Evolutionary conservation across 1,140 invertebrate species (phyloP).

Genomic region (Heliconius melpomene): DNA sequence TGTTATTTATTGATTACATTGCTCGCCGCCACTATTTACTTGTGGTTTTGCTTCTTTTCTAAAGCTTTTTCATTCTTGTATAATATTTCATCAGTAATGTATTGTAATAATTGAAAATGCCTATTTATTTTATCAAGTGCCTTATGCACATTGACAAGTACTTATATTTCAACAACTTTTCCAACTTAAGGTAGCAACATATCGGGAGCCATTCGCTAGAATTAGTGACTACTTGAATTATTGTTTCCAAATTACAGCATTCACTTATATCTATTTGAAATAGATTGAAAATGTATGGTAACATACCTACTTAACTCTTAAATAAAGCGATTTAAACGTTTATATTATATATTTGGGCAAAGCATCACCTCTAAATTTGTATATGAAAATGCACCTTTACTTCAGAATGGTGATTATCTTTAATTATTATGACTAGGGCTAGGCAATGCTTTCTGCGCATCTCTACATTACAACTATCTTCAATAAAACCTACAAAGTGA

Average conservation of each 20-base stretch:
- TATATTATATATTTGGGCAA: slow-evolving; percentile 21
- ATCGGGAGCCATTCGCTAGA: slow-evolving; percentile 23
- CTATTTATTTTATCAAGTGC: neutral
- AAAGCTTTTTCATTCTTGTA: neutral
- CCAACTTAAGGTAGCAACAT: slow-evolving; percentile 4
- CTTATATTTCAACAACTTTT: slow-evolving; percentile 15
- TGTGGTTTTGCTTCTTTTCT: neutral
- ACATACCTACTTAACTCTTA: slow-evolving; percentile 39
- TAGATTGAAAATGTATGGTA: slow-evolving; percentile 37
- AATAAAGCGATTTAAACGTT: slow-evolving; percentile 30
- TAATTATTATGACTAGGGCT: slow-evolving; percentile 17
- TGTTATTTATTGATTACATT: neutral
- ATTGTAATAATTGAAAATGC: neutral
- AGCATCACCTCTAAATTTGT: slow-evolving; percentile 23
- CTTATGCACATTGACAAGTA: neutral
- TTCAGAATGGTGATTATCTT: slow-evolving; percentile 21
- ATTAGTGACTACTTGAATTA: slow-evolving; percentile 34
- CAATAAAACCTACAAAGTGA: slow-evolving; percentile 1
- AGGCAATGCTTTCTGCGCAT: slow-evolving; percentile 13
- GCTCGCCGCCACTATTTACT: neutral
- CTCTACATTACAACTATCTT: slow-evolving; percentile 8
- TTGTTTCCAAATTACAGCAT: slow-evolving; percentile 40
- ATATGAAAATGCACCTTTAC: slow-evolving; percentile 31
- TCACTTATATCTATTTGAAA: slow-evolving; percentile 28
- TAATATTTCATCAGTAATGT: neutral